These are phyloP conservation scores for Montipora capitata DNA, from an alignment of 92 coral and sea anemone genomes.

Conservation along the genomic window DNA sequence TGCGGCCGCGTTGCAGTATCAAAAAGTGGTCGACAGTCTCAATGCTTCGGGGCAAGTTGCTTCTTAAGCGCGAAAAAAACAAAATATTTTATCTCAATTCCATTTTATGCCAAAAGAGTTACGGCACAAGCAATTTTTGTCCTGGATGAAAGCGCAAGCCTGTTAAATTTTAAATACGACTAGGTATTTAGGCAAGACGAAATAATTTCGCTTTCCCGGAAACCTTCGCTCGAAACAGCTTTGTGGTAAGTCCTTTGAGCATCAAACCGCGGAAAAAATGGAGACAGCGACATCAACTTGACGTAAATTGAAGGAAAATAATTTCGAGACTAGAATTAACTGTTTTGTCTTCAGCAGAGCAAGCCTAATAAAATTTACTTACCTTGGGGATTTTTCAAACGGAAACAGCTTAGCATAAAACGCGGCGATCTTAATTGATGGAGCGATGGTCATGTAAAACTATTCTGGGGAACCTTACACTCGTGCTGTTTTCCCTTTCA, in stretches of 20 bases:
- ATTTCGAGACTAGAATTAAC: conserved; percentile 10
- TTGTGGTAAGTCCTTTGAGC: background rate
- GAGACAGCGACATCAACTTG: background rate
- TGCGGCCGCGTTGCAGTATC: background rate
- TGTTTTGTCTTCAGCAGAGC: conserved; percentile 19
- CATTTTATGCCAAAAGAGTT: conserved; percentile 18
- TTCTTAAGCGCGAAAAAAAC: background rate
- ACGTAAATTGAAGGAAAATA: background rate
- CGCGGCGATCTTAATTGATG: background rate
- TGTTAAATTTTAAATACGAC: background rate
- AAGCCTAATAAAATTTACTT: conserved; percentile 27
- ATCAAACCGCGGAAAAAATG: too few species aligned
- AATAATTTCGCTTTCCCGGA: background rate
- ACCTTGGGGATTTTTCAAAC: conserved; percentile 22
- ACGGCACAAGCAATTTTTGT: background rate
- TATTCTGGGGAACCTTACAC: too few species aligned
- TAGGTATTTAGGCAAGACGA: background rate
- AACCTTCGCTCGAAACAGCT: too few species aligned
- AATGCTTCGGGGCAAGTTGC: background rate
- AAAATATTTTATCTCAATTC: background rate
- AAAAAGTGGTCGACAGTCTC: background rate
- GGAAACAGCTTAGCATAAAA: conserved; percentile 15
- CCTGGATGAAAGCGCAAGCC: background rate
- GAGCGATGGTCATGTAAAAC: background rate
- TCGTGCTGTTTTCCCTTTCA: background rate